Evolutionary conservation across 2,797 vertebrate genomes (phyloP).

Genomic region (Amniataba percoides): DNA sequence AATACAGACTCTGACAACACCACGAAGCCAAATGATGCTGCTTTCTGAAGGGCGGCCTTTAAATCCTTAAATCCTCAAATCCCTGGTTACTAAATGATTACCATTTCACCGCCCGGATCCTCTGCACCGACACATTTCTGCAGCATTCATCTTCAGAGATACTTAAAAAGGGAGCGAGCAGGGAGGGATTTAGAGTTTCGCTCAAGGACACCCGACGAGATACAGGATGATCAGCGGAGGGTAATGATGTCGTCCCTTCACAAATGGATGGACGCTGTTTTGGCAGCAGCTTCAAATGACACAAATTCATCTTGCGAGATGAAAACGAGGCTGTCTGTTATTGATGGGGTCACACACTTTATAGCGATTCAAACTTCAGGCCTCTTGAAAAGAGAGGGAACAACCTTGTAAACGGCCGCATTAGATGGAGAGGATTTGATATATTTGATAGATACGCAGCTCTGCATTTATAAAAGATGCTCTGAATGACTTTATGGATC

Average conservation of each 20-base stretch:
- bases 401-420: constrained; percentile 32
- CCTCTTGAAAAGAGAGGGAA: not conserved
- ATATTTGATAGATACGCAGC: not conserved
- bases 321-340: constrained; percentile 23
- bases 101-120: constrained; percentile 25
- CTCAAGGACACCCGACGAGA: constrained; percentile 52
- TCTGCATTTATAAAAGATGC: not conserved
- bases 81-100: constrained; percentile 49
- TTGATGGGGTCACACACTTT: constrained; percentile 19
- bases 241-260: constrained; percentile 30
- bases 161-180: constrained; percentile 9
- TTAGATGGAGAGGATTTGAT: constrained; percentile 6
- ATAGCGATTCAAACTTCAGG: not conserved
- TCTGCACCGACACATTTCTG: not conserved
- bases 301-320: constrained; percentile 29
- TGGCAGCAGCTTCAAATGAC: constrained; percentile 36
- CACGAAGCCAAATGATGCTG: constrained; percentile 28
- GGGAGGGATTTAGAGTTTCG: constrained; percentile 31
- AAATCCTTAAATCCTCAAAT: constrained; percentile 57
- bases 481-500: no score
- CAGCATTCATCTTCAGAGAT: constrained; percentile 22
- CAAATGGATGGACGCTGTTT: constrained; percentile 15
- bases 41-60: constrained; percentile 33
- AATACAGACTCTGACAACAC: constrained; percentile 6
- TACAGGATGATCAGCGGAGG: constrained; percentile 32